Evolutionary conservation across 2,888 invertebrate genomes (phyloP).

Genomic region (Lamproptera curius): DNA sequence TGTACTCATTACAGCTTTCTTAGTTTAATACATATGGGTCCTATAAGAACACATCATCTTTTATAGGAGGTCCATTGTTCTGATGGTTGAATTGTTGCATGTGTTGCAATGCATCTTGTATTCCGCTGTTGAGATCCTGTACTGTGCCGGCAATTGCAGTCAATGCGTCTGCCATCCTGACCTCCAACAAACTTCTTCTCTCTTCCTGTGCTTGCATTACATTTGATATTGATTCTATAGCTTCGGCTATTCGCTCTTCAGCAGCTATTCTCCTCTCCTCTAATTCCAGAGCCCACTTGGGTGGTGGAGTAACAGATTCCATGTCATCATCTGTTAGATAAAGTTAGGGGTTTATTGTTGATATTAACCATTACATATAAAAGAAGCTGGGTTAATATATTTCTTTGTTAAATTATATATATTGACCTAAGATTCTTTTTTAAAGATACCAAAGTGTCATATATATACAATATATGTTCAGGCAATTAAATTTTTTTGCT

Average conservation of each 20-base stretch:
- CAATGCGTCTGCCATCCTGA: constrained; percentile 50
- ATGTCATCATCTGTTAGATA: constrained; percentile 47
- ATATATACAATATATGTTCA: too few species aligned
- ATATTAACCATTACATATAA: too few species aligned
- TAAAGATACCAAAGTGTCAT: too few species aligned
- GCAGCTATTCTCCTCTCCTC: constrained; percentile 60
- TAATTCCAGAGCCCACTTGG: constrained; percentile 59
- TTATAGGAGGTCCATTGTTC: constrained; percentile 40
- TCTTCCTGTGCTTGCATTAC: constrained; percentile 53
- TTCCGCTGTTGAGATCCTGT: constrained; percentile 53
- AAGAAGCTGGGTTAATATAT: too few species aligned
- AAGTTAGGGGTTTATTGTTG: too few species aligned
- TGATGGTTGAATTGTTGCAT: constrained; percentile 40
- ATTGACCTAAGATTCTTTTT: too few species aligned
- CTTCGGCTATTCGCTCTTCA: constrained; percentile 59
- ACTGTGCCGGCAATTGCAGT: constrained; percentile 51
- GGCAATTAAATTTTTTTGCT: too few species aligned
- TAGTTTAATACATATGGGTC: too few species aligned
- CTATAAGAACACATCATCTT: constrained; percentile 41
- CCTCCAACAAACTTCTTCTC: constrained; percentile 45
- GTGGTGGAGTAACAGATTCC: constrained; percentile 46
- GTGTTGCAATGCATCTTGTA: constrained; percentile 52
- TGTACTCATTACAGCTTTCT: too few species aligned
- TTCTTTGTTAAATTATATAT: too few species aligned
- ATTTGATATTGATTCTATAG: constrained; percentile 52